phyloP scores from a whole-genome alignment of 2,797 vertebrate genomes.

The Rallus crepitans region DNA sequence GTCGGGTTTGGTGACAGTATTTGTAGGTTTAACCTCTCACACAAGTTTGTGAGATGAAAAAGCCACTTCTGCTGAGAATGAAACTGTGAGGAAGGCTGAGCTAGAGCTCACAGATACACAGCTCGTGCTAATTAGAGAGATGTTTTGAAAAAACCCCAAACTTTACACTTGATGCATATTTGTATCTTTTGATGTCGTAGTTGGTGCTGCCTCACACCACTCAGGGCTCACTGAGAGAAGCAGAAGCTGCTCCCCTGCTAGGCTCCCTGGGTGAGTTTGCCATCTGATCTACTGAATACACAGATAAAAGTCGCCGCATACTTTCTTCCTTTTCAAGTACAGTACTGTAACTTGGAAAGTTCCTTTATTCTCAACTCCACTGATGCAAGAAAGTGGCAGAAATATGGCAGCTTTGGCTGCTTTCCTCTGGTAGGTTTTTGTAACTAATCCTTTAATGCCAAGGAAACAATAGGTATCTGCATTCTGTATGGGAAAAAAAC shows the following conservation, averaged over 20 bases:
- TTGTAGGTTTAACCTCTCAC: conserved; percentile 13
- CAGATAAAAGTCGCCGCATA: conserved; percentile 52
- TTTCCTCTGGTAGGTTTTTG: conserved; percentile 36
- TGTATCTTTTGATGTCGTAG: conserved; percentile 37
- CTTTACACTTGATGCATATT: neutral
- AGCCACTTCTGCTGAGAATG: conserved; percentile 3
- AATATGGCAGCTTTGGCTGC: conserved; percentile 51
- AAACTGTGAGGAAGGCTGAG: conserved; percentile 10
- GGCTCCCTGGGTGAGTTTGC: conserved; percentile 48
- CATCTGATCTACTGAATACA: conserved; percentile 63
- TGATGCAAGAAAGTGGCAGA: conserved; percentile 56
- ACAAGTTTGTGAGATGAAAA: neutral
- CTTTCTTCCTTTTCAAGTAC: conserved; percentile 58
- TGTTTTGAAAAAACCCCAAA: conserved; percentile 25
- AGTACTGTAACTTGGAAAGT: conserved; percentile 46
- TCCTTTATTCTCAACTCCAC: conserved; percentile 50
- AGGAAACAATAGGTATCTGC: conserved; percentile 36
- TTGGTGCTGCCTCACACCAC: conserved; percentile 45
- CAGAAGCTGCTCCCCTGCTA: conserved; percentile 50
- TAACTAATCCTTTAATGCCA: conserved; percentile 23
- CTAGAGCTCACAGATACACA: neutral
- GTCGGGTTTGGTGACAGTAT: conserved; percentile 5
- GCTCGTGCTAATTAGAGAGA: conserved; percentile 53
- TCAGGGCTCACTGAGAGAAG: neutral
- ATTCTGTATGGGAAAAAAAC: neutral